Conservation (phyloP, 1,140 invertebrate genomes). For the Anthonomus grandis region DNA sequence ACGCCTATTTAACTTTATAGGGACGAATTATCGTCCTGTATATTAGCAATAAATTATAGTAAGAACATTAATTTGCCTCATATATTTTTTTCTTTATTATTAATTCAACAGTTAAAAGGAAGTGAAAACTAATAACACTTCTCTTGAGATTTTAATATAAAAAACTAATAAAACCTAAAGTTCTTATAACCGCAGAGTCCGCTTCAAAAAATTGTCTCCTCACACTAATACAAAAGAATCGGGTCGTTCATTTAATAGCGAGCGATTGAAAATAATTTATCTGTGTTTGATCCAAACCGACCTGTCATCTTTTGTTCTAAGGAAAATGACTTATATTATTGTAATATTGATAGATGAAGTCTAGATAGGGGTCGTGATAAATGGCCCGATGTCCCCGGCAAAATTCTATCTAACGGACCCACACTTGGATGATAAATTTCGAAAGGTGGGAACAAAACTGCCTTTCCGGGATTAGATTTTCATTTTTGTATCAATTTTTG, state of each 20-base stretch:
- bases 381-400: constrained; percentile 35
- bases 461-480: constrained; percentile 39
- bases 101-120: too few relatives aligned
- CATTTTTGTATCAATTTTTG: constrained; percentile 41
- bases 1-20: too few relatives aligned
- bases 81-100: too few relatives aligned
- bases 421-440: constrained; percentile 37
- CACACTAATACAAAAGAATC: too few relatives aligned
- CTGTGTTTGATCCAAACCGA: constrained; percentile 28
- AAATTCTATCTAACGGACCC: constrained; percentile 36
- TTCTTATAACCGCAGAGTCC: too few relatives aligned
- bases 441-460: constrained; percentile 35
- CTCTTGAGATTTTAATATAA: too few relatives aligned
- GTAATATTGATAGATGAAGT: constrained; percentile 41
- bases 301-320: constrained; percentile 36
- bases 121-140: too few relatives aligned
- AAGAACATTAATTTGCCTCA: too few relatives aligned
- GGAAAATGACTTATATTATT: constrained; percentile 36
- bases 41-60: too few relatives aligned
- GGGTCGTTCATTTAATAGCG: constrained; percentile 9
- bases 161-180: too few relatives aligned
- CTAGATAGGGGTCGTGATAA: constrained; percentile 39
- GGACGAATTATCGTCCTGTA: too few relatives aligned
- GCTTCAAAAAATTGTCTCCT: too few relatives aligned
- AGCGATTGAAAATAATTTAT: constrained; percentile 13